These are phyloP conservation scores for Ailuropoda melanoleuca DNA, from an alignment of 2,113 vertebrate genomes.

Conservation along the genomic window DNA sequence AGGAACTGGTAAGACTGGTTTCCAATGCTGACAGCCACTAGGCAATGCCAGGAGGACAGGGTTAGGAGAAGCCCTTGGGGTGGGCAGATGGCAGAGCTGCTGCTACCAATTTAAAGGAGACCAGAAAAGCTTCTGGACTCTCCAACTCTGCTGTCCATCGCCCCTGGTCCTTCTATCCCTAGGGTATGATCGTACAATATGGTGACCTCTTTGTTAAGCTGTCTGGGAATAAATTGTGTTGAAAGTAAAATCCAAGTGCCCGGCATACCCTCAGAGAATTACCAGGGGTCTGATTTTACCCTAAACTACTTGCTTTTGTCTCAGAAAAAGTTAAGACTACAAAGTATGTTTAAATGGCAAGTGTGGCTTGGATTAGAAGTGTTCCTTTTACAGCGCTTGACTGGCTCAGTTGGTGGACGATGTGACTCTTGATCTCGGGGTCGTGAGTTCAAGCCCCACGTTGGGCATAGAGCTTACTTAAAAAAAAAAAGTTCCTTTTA, in stretches of 20 bases:
- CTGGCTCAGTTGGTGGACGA: not conserved
- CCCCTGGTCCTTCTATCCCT: not conserved
- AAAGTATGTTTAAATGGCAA: not conserved
- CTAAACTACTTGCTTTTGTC: not conserved
- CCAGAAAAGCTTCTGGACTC: not conserved
- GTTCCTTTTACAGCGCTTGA: not conserved
- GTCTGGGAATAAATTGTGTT: not conserved
- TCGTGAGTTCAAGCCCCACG: not conserved
- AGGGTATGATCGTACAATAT: not conserved
- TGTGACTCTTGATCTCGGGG: not conserved
- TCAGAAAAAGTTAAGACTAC: not conserved
- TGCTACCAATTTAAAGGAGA: not conserved
- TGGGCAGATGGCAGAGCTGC: not conserved
- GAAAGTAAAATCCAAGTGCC: not conserved
- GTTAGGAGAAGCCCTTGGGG: not conserved
- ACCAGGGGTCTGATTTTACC: not conserved
- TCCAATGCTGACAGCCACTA: not conserved
- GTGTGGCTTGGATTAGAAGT: not conserved
- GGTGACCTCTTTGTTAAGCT: not conserved
- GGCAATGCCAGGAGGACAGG: not conserved
- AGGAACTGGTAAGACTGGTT: slow-evolving; percentile 62
- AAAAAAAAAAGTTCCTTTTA: not conserved
- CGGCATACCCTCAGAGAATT: not conserved
- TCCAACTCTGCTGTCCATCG: not conserved
- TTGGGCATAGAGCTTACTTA: not conserved